Base-by-base conservation (phyloP, 2,797 vertebrate species). In the Synanceia verrucosa region DNA sequence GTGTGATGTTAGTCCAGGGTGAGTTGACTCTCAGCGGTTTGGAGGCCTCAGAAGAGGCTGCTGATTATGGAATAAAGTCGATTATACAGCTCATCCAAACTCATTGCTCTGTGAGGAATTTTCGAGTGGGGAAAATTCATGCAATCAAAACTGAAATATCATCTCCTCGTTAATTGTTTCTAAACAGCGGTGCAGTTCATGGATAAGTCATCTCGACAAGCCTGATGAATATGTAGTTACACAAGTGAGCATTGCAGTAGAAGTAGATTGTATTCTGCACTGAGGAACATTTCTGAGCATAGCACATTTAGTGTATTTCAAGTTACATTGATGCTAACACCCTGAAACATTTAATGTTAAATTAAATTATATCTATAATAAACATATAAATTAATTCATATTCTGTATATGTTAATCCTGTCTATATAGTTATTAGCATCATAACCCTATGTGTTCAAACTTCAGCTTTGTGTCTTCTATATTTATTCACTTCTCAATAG, bases 61-160 rank as follows among this genome's bases (percentile, higher is more conserved):
- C 29, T 75, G 61, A 73, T 70, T 70, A 66, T 47, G 21, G 10
- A 73, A 23, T 78, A 67, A n/a, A 85, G 71, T 43, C 58, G 65
- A 72, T 65, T 50, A 70, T 36, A 31, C 21, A 61, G 75, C 68
- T 71, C 26, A 29, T 70, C 56, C 36, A 7, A 57, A 47, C 13
- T 63, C 48, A 55, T 59, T 52, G 24, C 9, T 74, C 19, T 48
- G 39, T 46, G n/a, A 31, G 36, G 55, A 70, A 53, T 11, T 19
- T 60, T 34, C 4, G 34, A 48, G 23, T 7, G 3, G 34, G 26
- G 26, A 11, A 72, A 74, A 74, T 36, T 36, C 41, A 71, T 53
- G 46, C 43, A 68, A 47, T 71, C 36, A 60, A 10, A 77, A 64
- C 14, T 43, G 47, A 37, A 64, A 61, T 26, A 60, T 61, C 47